These are phyloP conservation scores for Salarias fasciatus DNA, from an alignment of 2,797 vertebrate species.

Conservation along the genomic window DNA sequence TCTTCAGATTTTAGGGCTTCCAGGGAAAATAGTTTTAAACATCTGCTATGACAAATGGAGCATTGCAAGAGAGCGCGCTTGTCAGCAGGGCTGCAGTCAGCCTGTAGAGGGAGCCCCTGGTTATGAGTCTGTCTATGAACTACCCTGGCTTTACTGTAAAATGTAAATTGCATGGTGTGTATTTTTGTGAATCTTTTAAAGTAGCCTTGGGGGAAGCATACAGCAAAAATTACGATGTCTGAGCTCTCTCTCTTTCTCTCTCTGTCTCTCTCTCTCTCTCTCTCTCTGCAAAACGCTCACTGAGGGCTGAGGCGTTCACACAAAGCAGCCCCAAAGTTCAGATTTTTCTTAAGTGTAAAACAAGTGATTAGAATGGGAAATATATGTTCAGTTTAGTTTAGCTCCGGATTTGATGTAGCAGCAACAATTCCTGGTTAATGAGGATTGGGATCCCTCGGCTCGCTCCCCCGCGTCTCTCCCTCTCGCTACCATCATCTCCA, in stretches of 20 bases:
- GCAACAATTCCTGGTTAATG: constrained; percentile 77
- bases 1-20: constrained; percentile 84
- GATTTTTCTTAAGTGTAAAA: constrained; percentile 25
- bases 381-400: constrained; percentile 36
- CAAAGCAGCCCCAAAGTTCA: constrained; percentile 26
- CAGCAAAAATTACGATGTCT: constrained; percentile 10
- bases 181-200: constrained; percentile 30
- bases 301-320: background rate
- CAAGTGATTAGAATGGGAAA: constrained; percentile 48
- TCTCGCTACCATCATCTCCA: constrained; percentile 76
- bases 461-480: constrained; percentile 49
- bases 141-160: constrained; percentile 5
- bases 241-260: too few relatives aligned
- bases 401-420: constrained; percentile 60
- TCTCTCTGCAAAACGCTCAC: constrained; percentile 15
- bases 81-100: constrained; percentile 55
- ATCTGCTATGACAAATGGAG: constrained; percentile 84
- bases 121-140: constrained; percentile 41
- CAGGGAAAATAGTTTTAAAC: constrained; percentile 84
- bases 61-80: constrained; percentile 68
- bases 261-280: too few relatives aligned
- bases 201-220: constrained; percentile 17
- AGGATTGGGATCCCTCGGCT: constrained; percentile 75
- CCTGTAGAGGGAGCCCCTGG: constrained; percentile 82
- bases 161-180: constrained; percentile 20